Conservation (phyloP, 2,888 invertebrate species). For the Clusia tigrina region DNA sequence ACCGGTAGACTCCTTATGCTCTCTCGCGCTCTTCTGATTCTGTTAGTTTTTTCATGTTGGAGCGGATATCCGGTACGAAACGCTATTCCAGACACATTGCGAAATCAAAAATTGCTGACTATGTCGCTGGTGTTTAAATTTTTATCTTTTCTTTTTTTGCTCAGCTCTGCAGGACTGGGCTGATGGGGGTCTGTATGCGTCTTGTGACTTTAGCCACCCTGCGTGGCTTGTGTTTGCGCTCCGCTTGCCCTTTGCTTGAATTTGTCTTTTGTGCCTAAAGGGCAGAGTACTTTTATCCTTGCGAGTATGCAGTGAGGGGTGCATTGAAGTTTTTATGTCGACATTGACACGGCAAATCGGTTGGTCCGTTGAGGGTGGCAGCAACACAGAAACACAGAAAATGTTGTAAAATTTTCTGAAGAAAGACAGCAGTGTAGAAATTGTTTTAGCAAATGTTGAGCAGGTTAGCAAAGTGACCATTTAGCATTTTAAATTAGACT, state of each 20-base stretch:
- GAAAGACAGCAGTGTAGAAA: background rate
- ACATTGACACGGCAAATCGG: no score
- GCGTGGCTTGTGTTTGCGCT: slow-evolving; percentile 6
- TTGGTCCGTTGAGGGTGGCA: background rate
- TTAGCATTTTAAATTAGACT: slow-evolving; percentile 54
- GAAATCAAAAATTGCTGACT: no score
- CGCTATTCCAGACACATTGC: slow-evolving; percentile 20
- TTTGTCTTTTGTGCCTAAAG: background rate
- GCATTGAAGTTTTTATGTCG: background rate
- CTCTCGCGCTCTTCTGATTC: background rate
- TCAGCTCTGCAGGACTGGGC: no score
- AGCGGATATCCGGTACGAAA: slow-evolving; percentile 55
- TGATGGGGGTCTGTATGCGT: background rate
- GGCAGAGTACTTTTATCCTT: slow-evolving; percentile 6
- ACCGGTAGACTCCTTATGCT: background rate
- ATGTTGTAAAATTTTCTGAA: slow-evolving; percentile 7
- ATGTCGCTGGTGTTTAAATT: background rate
- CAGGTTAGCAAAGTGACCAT: slow-evolving; percentile 59
- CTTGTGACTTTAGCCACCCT: slow-evolving; percentile 20
- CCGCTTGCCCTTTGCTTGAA: slow-evolving; percentile 5
- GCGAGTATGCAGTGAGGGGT: background rate
- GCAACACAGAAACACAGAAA: background rate
- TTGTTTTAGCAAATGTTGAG: no score
- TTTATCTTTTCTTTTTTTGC: background rate
- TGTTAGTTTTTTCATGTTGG: background rate